phyloP scores from a whole-genome alignment of 2,113 vertebrate species.

The Camelus dromedarius region DNA sequence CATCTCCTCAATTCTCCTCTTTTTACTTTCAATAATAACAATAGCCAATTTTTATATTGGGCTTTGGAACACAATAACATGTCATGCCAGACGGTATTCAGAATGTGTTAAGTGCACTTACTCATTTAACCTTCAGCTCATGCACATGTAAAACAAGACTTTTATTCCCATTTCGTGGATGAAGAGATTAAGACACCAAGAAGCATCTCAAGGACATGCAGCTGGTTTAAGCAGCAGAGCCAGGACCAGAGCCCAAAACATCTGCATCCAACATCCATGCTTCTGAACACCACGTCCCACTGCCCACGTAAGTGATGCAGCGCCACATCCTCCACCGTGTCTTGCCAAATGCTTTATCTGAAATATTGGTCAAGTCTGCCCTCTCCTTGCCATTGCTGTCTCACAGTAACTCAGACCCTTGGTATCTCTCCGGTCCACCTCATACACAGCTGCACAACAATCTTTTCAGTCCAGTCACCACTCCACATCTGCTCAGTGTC shows the following conservation, averaged over 20 bases:
- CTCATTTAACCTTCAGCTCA: not conserved
- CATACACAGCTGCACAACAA: not conserved
- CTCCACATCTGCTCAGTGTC: not conserved
- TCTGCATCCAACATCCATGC: not conserved
- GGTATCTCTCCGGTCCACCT: not conserved
- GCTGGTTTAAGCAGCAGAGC: not conserved
- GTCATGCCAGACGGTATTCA: not conserved
- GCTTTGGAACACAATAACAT: not conserved
- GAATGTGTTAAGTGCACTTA: not conserved
- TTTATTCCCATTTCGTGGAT: not conserved
- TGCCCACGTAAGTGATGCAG: too few species aligned
- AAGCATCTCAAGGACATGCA: not conserved
- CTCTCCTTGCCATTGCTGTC: not conserved
- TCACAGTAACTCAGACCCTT: not conserved
- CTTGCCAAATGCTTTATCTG: not conserved
- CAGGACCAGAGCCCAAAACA: not conserved
- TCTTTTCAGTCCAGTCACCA: not conserved
- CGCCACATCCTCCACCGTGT: fast-evolving
- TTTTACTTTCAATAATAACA: not conserved
- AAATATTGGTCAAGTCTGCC: not conserved
- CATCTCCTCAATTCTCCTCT: not conserved
- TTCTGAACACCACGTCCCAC: not conserved
- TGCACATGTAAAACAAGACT: not conserved
- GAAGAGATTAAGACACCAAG: not conserved
- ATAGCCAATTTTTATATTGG: not conserved